Evolutionary conservation across 2,797 vertebrate genomes (phyloP).

Genomic region (Graptemys geographica): DNA sequence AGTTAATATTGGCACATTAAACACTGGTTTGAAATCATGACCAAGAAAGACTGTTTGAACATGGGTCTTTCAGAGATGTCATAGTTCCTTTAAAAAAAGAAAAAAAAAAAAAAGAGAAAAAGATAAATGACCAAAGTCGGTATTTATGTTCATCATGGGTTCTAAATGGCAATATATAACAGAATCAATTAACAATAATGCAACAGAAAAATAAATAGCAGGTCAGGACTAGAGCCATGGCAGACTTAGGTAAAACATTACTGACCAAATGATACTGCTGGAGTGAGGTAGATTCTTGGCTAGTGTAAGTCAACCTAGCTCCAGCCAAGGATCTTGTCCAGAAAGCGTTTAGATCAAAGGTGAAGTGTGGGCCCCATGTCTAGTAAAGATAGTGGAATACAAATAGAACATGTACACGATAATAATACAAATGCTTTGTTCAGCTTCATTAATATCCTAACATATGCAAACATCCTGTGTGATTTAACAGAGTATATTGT

Average conservation of each 20-base stretch:
- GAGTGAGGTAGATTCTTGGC: too few species aligned
- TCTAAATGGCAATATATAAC: not conserved
- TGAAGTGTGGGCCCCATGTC: not conserved
- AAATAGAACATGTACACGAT: not conserved
- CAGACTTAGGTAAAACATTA: not conserved
- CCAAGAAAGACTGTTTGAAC: not conserved
- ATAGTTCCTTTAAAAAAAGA: too few species aligned
- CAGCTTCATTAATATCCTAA: slow-evolving; percentile 1
- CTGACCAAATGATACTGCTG: too few species aligned
- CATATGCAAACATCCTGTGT: not conserved
- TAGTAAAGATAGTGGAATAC: not conserved
- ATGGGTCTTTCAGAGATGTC: not conserved
- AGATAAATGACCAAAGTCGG: not conserved
- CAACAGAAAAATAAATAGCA: not conserved
- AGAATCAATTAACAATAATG: not conserved
- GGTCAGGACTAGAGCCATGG: fast-evolving
- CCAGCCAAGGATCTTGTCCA: not conserved
- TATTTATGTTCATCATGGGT: not conserved
- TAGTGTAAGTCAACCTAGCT: not conserved
- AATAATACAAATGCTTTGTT: slow-evolving; percentile 2
- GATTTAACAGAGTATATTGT: not conserved
- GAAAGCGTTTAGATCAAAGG: not conserved
- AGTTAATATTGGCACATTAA: not conserved
- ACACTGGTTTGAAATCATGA: not conserved
- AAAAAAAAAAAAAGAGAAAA: too few species aligned